These are phyloP conservation scores for Scaptomyza graminum DNA, from an alignment of 1,140 invertebrate genomes.

Conservation along the genomic window DNA sequence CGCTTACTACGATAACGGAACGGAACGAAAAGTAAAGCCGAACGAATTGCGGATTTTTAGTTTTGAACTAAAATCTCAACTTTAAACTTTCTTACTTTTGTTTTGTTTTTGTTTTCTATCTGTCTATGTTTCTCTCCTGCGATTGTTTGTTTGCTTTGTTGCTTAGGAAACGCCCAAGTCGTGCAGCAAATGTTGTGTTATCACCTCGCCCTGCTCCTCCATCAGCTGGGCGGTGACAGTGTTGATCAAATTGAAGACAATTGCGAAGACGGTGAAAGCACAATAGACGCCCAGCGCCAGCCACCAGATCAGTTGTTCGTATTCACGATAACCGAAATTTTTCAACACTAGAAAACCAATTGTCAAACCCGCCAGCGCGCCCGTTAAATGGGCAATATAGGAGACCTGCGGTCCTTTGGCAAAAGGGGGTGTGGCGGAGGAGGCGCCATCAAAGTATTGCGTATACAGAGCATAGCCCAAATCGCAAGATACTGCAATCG, in stretches of 20 bases:
- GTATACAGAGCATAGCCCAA: slow-evolving; percentile 97
- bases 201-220: slow-evolving; percentile 83
- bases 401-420: slow-evolving; percentile 90
- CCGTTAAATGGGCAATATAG: slow-evolving; percentile 97
- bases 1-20: slow-evolving; percentile 55
- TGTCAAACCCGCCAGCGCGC: slow-evolving; percentile 94
- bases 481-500: slow-evolving; percentile 94
- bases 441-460: slow-evolving; percentile 90
- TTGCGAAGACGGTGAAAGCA: slow-evolving; percentile 95
- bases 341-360: slow-evolving; percentile 96
- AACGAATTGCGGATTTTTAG: slow-evolving; percentile 76
- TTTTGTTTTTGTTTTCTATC: slow-evolving; percentile 16
- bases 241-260: slow-evolving; percentile 95
- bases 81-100: slow-evolving; percentile 47
- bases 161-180: slow-evolving; percentile 83
- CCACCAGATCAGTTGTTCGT: slow-evolving; percentile 98
- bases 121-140: slow-evolving; percentile 59
- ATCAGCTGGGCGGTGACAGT: slow-evolving; percentile 84
- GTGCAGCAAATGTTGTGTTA: slow-evolving; percentile 83
- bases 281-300: slow-evolving; percentile 95
- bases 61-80: slow-evolving; percentile 70
- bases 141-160: slow-evolving; percentile 1
- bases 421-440: slow-evolving; percentile 80
- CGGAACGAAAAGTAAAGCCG: slow-evolving; percentile 70
- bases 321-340: slow-evolving; percentile 97